Base-by-base conservation (phyloP, 2,888 invertebrate genomes). In the Cerastoderma edule region DNA sequence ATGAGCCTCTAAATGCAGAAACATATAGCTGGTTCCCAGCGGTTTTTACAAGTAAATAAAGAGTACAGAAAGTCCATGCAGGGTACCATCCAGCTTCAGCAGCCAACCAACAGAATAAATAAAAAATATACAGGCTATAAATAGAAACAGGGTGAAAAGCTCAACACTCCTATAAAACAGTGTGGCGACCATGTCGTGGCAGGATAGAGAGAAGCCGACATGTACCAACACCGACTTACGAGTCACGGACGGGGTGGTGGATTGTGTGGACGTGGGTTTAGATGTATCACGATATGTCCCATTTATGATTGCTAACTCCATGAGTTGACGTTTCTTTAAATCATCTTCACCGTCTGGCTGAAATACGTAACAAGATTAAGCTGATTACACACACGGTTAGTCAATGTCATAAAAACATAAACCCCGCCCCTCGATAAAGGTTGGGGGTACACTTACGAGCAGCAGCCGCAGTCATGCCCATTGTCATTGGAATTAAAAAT, bases 331-430 rank as follows among this genome's bases (percentile, higher is more conserved):
- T 94, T 99, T 99, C 95, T 99, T 99, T 92, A 99, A 94, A 94
- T 99, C 99, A 94, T 99, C 99, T 95, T 99, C 99, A 80, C 99
- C 99, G 93, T 99, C 99, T 83, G 99, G 98, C 98, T 99, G 96
- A 74, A 91, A 86, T 72, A 82, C 73, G 60, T 56, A 77, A 69
- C 60, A 76, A 50, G 53, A 54, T 63, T 72, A 27, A 77, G 48
- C 73, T 70, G 67, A 74, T 60, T 57, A 68, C 67, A 78, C 65
- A 75, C 64, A 60, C 10, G 56, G 67, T 72, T 72, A 71, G 67
- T 44, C n/a, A n/a, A n/a, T n/a, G n/a, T n/a, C n/a, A n/a, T n/a
- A n/a, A 1, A 32, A 53, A 64, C 64, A 67, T 3, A 50, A 50
- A 56, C 30, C 56, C 56, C 19, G n/a, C n/a, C n/a, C n/a, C n/a